These are phyloP conservation scores for Gymnodraco acuticeps DNA, from an alignment of 2,797 vertebrate species.

Conservation along the genomic window DNA sequence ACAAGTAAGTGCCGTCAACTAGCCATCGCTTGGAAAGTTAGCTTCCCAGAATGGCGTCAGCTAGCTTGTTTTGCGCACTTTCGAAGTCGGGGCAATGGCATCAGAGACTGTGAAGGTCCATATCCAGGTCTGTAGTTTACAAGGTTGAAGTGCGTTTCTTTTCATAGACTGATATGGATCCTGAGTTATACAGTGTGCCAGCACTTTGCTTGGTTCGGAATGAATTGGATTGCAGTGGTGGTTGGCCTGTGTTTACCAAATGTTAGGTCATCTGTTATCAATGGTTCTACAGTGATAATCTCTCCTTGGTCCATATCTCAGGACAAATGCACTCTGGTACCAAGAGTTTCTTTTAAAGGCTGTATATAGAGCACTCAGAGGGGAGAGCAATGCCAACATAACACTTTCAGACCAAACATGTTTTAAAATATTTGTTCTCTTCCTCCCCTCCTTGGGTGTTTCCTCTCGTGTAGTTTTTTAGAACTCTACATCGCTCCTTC, in stretches of 20 bases:
- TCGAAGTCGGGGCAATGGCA: conserved; percentile 3
- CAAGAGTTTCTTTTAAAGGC: conserved; percentile 63
- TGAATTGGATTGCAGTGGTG: conserved; percentile 19
- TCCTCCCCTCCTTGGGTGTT: background rate
- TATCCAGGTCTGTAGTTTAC: conserved; percentile 60
- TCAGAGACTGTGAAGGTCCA: conserved; percentile 52
- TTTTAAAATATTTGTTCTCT: conserved; percentile 42
- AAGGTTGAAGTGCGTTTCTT: conserved; percentile 25
- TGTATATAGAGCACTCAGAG: conserved; percentile 46
- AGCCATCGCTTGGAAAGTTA: conserved; percentile 9
- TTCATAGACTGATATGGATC: conserved; percentile 32
- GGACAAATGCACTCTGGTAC: conserved; percentile 78
- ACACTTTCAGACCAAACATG: conserved; percentile 52
- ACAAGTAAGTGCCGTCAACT: background rate
- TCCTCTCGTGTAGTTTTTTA: conserved; percentile 23
- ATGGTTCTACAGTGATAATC: conserved; percentile 64
- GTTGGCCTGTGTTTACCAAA: conserved; percentile 50
- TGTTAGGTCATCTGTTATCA: conserved; percentile 52
- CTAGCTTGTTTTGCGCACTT: conserved; percentile 35
- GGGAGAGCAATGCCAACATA: conserved; percentile 47
- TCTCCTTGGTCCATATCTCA: conserved; percentile 75
- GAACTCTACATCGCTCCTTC: conserved; percentile 31
- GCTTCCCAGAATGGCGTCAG: conserved; percentile 21
- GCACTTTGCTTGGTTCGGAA: conserved; percentile 51
- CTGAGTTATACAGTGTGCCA: conserved; percentile 30